Conservation (phyloP, 1,140 invertebrate species). For the Gonatopus flavifemur region DNA sequence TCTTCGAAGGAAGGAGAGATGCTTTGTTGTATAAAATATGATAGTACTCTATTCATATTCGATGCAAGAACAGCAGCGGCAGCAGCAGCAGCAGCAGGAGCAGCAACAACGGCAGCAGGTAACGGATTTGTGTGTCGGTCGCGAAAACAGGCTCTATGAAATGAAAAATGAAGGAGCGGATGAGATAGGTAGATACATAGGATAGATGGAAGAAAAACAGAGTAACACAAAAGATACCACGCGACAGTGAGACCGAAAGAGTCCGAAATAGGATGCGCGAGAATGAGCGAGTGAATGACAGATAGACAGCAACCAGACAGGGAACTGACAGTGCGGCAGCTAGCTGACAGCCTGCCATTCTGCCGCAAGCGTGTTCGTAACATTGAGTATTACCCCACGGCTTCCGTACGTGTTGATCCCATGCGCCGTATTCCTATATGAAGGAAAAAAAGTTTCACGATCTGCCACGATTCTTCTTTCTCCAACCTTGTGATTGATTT, state of each 20-base stretch:
- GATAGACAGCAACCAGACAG: conserved; percentile 54
- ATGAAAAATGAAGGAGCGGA: conserved; percentile 8
- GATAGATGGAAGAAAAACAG: conserved; percentile 3
- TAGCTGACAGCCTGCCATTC: conserved; percentile 47
- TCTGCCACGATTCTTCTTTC: too few relatives aligned
- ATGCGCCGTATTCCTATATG: too few relatives aligned
- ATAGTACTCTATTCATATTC: too few relatives aligned
- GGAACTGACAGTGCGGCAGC: conserved; percentile 51
- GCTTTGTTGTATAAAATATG: too few relatives aligned
- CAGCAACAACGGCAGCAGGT: not conserved
- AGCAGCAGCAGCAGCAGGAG: not conserved
- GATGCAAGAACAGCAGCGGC: not conserved
- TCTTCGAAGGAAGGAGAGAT: too few relatives aligned
- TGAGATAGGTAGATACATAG: conserved; percentile 4
- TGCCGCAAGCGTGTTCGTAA: conserved; percentile 40
- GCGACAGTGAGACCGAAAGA: conserved; percentile 23
- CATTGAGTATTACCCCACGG: conserved; percentile 43
- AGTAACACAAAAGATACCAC: conserved; percentile 5
- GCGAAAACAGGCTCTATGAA: conserved; percentile 31
- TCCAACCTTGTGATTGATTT: too few relatives aligned
- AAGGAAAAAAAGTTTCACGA: too few relatives aligned
- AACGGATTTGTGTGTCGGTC: conserved; percentile 38
- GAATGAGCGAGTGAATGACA: conserved; percentile 46
- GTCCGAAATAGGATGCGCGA: conserved; percentile 28
- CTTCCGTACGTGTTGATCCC: conserved; percentile 51